Conservation (phyloP, 2,113 vertebrate genomes). For the Condylura cristata region DNA sequence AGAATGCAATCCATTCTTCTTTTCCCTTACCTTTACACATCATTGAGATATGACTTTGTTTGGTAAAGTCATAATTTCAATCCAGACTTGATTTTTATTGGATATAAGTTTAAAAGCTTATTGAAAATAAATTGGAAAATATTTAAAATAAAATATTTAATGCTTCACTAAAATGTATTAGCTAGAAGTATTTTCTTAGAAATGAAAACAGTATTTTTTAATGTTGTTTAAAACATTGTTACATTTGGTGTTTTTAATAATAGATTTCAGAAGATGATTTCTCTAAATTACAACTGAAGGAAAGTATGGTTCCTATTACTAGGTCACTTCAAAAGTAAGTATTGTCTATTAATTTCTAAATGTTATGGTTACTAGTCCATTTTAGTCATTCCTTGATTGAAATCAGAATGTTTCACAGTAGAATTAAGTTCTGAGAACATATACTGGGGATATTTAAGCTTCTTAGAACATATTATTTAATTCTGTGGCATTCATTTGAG, state of each 20-base stretch:
- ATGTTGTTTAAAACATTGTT: too few relatives aligned
- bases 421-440: slow-evolving; percentile 44
- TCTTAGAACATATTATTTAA: neutral
- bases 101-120: neutral
- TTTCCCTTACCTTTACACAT: neutral
- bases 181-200: slow-evolving; percentile 37
- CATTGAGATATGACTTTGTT: neutral
- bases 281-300: slow-evolving; percentile 72
- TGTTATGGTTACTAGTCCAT: neutral
- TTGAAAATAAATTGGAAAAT: neutral
- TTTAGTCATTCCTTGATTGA: neutral
- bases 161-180: slow-evolving; percentile 45
- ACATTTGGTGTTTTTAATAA: slow-evolving; percentile 47
- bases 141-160: slow-evolving; percentile 48
- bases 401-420: neutral
- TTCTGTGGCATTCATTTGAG: neutral
- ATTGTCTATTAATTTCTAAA: neutral
- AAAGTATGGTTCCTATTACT: slow-evolving; percentile 80
- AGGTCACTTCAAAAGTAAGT: slow-evolving; percentile 88
- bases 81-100: slow-evolving; percentile 16
- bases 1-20: neutral
- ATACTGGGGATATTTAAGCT: neutral
- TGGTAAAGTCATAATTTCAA: slow-evolving; percentile 32
- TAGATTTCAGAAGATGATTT: slow-evolving; percentile 77
- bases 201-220: slow-evolving; percentile 12